Percentiles rank a stretch among this genome's conserved stretches.
phyloP scores from a whole-genome alignment of 2,113 vertebrate species.

The Tupaia tana region DNA sequence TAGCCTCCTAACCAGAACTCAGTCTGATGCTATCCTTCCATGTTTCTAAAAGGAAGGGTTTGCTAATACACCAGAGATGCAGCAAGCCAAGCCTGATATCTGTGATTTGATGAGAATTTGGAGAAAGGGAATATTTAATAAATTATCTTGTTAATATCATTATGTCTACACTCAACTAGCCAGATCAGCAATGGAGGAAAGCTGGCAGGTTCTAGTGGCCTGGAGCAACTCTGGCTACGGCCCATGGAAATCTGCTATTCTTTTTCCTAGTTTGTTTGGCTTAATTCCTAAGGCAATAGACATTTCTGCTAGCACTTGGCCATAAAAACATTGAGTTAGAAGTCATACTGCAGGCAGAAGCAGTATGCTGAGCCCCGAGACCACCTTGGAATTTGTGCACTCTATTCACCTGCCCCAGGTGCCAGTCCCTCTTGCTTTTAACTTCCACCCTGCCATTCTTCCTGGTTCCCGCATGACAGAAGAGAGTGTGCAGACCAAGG shows the following conservation, averaged over 20 bases:
- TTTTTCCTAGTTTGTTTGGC: conserved; percentile 40
- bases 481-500: too few relatives aligned
- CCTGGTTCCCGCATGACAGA: too few relatives aligned
- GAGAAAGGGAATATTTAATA: conserved; percentile 12
- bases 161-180: not conserved
- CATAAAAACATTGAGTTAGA: conserved; percentile 47
- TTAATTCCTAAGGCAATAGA: conserved; percentile 34
- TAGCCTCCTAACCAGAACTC: not conserved
- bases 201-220: not conserved
- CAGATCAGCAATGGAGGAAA: not conserved
- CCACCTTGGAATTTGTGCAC: too few relatives aligned
- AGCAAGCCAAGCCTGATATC: conserved; percentile 33
- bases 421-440: too few relatives aligned
- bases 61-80: not conserved
- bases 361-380: too few relatives aligned
- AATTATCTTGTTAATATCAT: not conserved
- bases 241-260: not conserved
- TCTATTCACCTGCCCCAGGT: too few relatives aligned
- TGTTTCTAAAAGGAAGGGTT: conserved; percentile 8
- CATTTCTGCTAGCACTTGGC: conserved; percentile 28
- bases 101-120: conserved; percentile 37
- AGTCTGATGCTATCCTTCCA: not conserved
- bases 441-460: too few relatives aligned
- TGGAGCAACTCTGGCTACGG: not conserved
- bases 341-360: not conserved